Evolutionary conservation across 2,888 invertebrate species (phyloP), one percentile per base, ranked within the genome.

Genomic region (Trichogramma evanescens): DNA sequence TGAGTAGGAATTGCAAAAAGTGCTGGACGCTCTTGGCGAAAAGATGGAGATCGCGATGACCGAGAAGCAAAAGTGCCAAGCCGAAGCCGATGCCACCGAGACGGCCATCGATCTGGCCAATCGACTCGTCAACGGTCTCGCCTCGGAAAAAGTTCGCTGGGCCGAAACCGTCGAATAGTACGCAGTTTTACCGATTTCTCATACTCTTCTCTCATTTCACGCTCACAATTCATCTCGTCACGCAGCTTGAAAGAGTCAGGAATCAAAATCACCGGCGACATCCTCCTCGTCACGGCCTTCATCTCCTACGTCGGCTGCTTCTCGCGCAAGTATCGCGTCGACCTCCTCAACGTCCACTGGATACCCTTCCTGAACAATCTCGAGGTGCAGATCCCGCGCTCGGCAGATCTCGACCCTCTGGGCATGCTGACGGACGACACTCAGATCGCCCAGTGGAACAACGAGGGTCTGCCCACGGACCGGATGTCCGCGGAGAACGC

Each of bases 261-360:
- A 40, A 79, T 83, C 39, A 91, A 91, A 63, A 79, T 96, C 58
- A 93, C 95, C 0, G 96, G 96, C 0, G 95, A 96, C 72, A 88
- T 94, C 42, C 80, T 96, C 0, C 78, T 95, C 40, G 88, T 93
- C 43, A 91, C 94, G 0, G 94, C 95, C 8, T 96, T 96, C 77
- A 90, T 96, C 57, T 95, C 95, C 0, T 96, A 96, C 75, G 91
- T 95, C 42, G 96, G 96, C 2, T 94, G 94, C 73, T 96, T 96
- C 77, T 93, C 91, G 41, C 87, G 90, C 64, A 83, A 84, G 54
- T 96, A 95, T 74, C 82, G 96, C 53, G 72, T 82, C 38, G 89
- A 92, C 69, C 82, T 96, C 56, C 83, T 93, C 73, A 81, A 90
- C 8, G 85, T 88, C 40, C 82, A 86, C 71, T 94, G 94, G 93